phyloP scores from a whole-genome alignment of 2,888 invertebrate species.

The Amiota mariae region DNA sequence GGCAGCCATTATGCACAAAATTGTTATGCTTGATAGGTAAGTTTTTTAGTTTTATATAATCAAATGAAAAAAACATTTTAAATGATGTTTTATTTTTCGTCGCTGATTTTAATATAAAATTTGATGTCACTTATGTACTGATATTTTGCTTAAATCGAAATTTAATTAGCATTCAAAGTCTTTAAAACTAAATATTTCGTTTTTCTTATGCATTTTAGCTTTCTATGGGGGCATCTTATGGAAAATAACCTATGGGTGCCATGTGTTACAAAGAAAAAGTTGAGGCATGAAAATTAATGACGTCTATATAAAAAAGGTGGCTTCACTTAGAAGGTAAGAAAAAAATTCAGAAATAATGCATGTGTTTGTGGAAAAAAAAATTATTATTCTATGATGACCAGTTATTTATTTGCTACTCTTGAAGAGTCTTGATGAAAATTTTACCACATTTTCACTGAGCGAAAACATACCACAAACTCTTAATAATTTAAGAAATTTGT shows the following conservation, averaged over 20 bases:
- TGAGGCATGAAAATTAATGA: no score
- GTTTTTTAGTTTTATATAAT: no score
- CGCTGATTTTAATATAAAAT: constrained; percentile 18
- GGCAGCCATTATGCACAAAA: no score
- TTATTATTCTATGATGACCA: constrained; percentile 43
- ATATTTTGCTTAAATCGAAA: neutral
- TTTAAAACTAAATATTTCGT: neutral
- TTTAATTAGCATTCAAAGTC: neutral
- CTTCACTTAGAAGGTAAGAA: neutral
- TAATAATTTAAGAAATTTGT: neutral
- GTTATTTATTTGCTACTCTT: constrained; percentile 63
- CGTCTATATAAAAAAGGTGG: neutral
- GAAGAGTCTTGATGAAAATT: constrained; percentile 53
- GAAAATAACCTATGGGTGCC: neutral
- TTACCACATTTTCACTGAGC: constrained; percentile 45
- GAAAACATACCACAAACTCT: neutral
- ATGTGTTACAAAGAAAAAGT: no score
- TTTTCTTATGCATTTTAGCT: neutral
- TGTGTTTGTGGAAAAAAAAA: neutral
- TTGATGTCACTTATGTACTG: constrained; percentile 20
- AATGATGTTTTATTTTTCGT: constrained; percentile 23
- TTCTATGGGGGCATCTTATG: neutral
- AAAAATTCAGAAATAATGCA: neutral
- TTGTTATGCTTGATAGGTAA: no score
- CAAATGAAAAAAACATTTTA: neutral